These are phyloP conservation scores for Mus spretus DNA, from an alignment of 2,797 vertebrate species.

Conservation along the genomic window DNA sequence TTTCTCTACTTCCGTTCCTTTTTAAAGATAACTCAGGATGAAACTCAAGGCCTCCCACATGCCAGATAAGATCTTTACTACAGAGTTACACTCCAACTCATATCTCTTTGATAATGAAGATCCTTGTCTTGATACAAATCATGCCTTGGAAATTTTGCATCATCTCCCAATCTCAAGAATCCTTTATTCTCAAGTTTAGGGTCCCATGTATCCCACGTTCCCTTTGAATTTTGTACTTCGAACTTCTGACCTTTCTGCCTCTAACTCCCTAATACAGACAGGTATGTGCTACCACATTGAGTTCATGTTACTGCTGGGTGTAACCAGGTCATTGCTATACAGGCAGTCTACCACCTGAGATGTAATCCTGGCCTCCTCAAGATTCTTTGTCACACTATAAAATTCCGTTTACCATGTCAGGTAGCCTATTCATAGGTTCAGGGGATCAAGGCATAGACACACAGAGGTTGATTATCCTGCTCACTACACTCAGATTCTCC, in stretches of 20 bases:
- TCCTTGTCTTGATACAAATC: neutral
- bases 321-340: neutral
- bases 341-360: neutral
- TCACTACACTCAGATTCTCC: neutral
- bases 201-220: neutral
- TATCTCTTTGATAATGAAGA: constrained; percentile 13
- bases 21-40: neutral
- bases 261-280: neutral
- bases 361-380: neutral
- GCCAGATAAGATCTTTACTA: neutral
- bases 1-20: neutral
- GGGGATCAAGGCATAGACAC: neutral
- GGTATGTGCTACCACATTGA: neutral
- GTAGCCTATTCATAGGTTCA: neutral
- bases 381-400: neutral
- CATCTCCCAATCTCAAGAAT: neutral
- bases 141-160: neutral
- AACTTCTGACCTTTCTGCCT: neutral
- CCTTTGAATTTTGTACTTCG: neutral
- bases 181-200: neutral
- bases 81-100: neutral
- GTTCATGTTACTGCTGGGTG: neutral
- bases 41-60: neutral
- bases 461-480: neutral
- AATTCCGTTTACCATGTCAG: neutral